Evolutionary conservation across 2,797 vertebrate genomes (phyloP).

Genomic region (Leptatherina wallacei): DNA sequence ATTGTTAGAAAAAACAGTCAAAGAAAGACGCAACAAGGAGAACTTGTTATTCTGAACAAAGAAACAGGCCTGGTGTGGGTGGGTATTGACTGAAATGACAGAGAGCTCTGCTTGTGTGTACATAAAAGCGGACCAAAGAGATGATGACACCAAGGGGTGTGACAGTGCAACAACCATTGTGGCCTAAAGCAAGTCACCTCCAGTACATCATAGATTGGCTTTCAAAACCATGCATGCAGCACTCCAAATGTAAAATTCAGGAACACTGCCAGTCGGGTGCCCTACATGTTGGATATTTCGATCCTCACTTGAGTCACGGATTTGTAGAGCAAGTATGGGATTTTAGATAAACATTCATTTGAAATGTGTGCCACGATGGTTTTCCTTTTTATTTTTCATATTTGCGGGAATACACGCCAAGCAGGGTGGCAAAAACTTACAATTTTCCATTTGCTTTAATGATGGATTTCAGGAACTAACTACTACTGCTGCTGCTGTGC

Average conservation of each 20-base stretch:
- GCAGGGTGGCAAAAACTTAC: conserved; percentile 35
- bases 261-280: conserved; percentile 48
- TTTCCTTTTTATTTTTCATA: conserved; percentile 48
- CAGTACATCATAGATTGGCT: conserved; percentile 41
- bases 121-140: conserved; percentile 66
- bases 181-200: conserved; percentile 61
- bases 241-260: conserved; percentile 48
- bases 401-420: conserved; percentile 40
- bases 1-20: conserved; percentile 2
- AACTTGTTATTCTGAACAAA: conserved; percentile 34
- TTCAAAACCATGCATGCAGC: background rate
- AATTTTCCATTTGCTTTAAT: conserved; percentile 62
- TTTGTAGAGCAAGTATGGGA: conserved; percentile 44
- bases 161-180: conserved; percentile 63
- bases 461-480: conserved; percentile 69
- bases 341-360: conserved; percentile 62
- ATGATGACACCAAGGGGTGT: conserved; percentile 75
- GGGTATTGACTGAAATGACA: conserved; percentile 53
- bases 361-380: conserved; percentile 61
- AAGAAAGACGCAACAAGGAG: conserved; percentile 21
- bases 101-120: conserved; percentile 43
- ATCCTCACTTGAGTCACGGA: conserved; percentile 41
- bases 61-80: conserved; percentile 39
- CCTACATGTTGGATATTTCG: conserved; percentile 46
- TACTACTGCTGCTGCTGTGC: conserved; percentile 48